Conservation (phyloP, 1,140 invertebrate genomes). For the Melipona quadrifasciata region DNA sequence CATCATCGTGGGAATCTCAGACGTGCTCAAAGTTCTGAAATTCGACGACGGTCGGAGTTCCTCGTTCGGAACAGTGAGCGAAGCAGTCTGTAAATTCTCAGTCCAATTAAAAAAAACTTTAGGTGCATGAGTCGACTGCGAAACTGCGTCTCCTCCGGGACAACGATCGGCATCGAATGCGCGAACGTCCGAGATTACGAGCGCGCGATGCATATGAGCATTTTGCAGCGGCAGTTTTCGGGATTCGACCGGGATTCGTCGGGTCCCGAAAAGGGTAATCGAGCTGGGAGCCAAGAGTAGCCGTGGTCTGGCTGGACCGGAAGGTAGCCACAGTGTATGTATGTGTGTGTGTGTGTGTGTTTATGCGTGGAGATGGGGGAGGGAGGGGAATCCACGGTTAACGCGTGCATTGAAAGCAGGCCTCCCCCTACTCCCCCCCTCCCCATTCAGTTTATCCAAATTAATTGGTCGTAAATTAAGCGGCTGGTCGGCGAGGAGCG, state of each 20-base stretch:
- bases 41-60: too few species aligned
- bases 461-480: slow-evolving; percentile 83
- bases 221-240: not conserved
- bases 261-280: slow-evolving; percentile 8
- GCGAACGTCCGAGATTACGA: not conserved
- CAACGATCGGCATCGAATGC: not conserved
- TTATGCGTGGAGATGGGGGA: not conserved
- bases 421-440: slow-evolving; percentile 65
- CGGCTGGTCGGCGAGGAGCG: slow-evolving; percentile 67
- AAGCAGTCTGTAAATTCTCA: not conserved
- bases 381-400: slow-evolving; percentile 73
- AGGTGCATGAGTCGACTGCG: not conserved
- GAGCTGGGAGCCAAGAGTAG: not conserved
- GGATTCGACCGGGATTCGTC: not conserved
- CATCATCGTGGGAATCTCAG: too few species aligned
- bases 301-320: slow-evolving; percentile 19
- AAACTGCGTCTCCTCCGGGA: not conserved
- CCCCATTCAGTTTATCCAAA: slow-evolving; percentile 81
- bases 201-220: slow-evolving; percentile 15
- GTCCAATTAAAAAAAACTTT: not conserved
- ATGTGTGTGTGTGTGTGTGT: too few species aligned
- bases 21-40: too few species aligned
- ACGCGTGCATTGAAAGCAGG: slow-evolving; percentile 80
- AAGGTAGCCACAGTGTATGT: slow-evolving; percentile 7
- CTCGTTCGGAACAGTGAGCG: too few species aligned